Percentiles rank a stretch among this genome's conserved stretches.
phyloP scores from a whole-genome alignment of 1,140 invertebrate genomes.

The Lucilia sericata region DNA sequence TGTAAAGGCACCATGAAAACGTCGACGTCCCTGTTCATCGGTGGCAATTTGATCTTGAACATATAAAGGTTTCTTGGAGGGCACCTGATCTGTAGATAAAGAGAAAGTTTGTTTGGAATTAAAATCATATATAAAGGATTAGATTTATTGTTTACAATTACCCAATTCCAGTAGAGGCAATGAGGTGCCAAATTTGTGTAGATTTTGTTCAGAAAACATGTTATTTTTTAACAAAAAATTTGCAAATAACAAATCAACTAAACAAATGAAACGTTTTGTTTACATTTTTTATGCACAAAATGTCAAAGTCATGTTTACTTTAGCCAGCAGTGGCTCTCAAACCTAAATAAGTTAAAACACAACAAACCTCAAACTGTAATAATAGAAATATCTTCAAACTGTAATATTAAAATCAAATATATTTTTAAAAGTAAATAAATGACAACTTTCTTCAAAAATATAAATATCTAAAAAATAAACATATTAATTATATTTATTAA shows the following conservation, averaged over 20 bases:
- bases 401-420: no score
- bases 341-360: not conserved
- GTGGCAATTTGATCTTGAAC: slow-evolving; percentile 91
- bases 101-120: not conserved
- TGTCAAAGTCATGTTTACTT: not conserved
- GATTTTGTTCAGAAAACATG: slow-evolving; percentile 74
- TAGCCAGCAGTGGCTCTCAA: not conserved
- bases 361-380: not conserved
- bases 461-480: no score
- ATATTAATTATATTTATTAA: no score
- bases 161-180: slow-evolving; percentile 85
- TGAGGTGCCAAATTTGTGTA: slow-evolving; percentile 80
- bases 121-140: not conserved
- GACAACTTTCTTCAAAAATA: no score
- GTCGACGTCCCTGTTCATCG: slow-evolving; percentile 88
- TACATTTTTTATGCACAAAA: not conserved
- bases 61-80: slow-evolving; percentile 83
- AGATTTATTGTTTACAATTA: slow-evolving; percentile 61
- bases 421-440: no score
- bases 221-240: not conserved
- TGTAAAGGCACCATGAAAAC: slow-evolving; percentile 99
- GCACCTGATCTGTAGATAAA: slow-evolving; percentile 75
- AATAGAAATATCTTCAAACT: no score
- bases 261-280: not conserved
- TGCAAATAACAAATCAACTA: not conserved